These are phyloP conservation scores for Hydra vulgaris DNA, from an alignment of 30 jellyfish, hydroid and myxozoan species.

Conservation along the genomic window DNA sequence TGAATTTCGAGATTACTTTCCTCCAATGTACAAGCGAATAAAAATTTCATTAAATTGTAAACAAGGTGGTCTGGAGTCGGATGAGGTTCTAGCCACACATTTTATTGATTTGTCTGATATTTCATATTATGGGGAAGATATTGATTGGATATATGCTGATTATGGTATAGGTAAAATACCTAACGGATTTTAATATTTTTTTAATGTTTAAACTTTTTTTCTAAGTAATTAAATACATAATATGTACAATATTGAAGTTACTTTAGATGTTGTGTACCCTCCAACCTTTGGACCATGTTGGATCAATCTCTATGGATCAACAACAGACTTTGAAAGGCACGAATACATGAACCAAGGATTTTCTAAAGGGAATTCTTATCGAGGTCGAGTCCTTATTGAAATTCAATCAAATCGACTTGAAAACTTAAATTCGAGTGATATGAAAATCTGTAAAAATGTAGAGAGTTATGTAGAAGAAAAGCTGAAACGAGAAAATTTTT, in stretches of 20 bases:
- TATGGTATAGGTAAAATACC: neutral
- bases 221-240: no score
- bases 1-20: slow-evolving; percentile 12
- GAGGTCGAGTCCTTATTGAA: slow-evolving; percentile 19
- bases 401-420: neutral
- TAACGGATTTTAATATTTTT: no score
- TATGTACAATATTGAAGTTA: neutral
- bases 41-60: slow-evolving; percentile 5
- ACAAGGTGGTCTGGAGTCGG: neutral
- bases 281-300: slow-evolving; percentile 40
- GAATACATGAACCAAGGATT: slow-evolving; percentile 20
- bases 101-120: slow-evolving; percentile 5
- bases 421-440: no score
- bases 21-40: slow-evolving; percentile 10
- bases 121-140: slow-evolving; percentile 5
- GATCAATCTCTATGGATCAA: slow-evolving; percentile 39
- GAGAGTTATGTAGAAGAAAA: neutral
- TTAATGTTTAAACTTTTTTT: no score
- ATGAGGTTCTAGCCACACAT: slow-evolving; percentile 19
- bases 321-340: slow-evolving; percentile 17
- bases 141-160: no score
- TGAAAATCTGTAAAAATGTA: no score
- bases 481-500: slow-evolving; percentile 24
- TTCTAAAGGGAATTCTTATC: slow-evolving; percentile 8
- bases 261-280: neutral